Evolutionary conservation across 2,113 vertebrate species (phyloP).

Genomic region (Mustelus asterias): DNA sequence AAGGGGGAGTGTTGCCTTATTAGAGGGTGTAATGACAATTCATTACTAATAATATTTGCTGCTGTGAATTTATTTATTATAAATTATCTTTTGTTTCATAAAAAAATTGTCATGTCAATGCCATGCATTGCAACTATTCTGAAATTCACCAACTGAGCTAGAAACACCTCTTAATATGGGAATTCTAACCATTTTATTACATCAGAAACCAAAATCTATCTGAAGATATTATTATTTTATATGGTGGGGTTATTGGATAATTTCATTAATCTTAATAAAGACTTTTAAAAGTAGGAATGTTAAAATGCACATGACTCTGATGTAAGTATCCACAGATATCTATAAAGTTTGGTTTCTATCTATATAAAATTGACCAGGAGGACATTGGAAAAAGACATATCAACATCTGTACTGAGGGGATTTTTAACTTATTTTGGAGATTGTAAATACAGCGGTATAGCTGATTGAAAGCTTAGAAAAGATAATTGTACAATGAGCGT

Average conservation of each 20-base stretch:
- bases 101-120: conserved; percentile 12
- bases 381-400: not conserved
- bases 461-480: not conserved
- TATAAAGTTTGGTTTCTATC: not conserved
- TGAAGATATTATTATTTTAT: not conserved
- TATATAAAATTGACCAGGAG: not conserved
- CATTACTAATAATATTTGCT: not conserved
- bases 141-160: not conserved
- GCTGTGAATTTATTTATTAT: conserved; percentile 20
- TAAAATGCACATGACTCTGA: not conserved
- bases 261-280: not conserved
- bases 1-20: not conserved
- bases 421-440: not conserved
- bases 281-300: not conserved
- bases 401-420: not conserved
- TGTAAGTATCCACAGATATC: not conserved
- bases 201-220: not conserved
- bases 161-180: not conserved
- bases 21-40: not conserved
- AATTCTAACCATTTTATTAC: not conserved
- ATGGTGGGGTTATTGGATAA: not conserved
- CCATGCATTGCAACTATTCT: conserved; percentile 12
- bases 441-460: not conserved
- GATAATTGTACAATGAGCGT: not conserved
- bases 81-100: not conserved